phyloP scores from a whole-genome alignment of 1,140 invertebrate genomes.

The Rhyzopertha dominica region DNA sequence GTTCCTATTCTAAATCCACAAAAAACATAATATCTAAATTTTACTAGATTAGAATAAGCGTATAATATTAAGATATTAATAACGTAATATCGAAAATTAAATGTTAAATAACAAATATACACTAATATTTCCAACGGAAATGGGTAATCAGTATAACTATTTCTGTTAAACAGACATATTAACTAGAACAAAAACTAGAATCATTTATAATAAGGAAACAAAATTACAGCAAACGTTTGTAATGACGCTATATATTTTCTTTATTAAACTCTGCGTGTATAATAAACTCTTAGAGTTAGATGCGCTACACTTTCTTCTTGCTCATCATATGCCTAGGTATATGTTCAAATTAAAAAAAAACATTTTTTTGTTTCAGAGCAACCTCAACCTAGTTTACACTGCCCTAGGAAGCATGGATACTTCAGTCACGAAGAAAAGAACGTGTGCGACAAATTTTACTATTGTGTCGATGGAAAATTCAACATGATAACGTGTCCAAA shows the following conservation, averaged over 20 bases:
- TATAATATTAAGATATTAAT: too few relatives aligned
- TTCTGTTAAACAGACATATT: too few relatives aligned
- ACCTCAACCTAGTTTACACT: conserved; percentile 67
- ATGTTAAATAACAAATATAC: too few relatives aligned
- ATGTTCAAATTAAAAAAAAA: not conserved
- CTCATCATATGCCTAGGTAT: too few relatives aligned
- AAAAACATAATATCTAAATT: too few relatives aligned
- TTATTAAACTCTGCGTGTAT: not conserved
- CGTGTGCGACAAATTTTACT: conserved; percentile 86
- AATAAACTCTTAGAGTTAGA: not conserved
- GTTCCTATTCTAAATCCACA: too few relatives aligned
- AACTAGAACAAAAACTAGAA: too few relatives aligned
- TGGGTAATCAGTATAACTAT: too few relatives aligned
- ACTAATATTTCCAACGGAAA: too few relatives aligned
- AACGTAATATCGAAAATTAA: too few relatives aligned
- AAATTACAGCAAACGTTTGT: not conserved
- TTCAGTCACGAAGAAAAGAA: conserved; percentile 75
- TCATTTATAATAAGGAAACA: too few relatives aligned
- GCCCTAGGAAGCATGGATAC: conserved; percentile 80
- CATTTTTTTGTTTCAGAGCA: conserved; percentile 54
- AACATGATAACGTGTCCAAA: conserved; percentile 85
- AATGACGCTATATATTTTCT: not conserved
- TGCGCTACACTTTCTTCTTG: conserved; percentile 1
- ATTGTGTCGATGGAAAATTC: conserved; percentile 83
- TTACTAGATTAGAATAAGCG: too few relatives aligned